Evolutionary conservation across 30 jellyfish, hydroid and myxozoan species (phyloP), one percentile per base, ranked within the genome.

Genomic region (Cassiopea andromeda): DNA sequence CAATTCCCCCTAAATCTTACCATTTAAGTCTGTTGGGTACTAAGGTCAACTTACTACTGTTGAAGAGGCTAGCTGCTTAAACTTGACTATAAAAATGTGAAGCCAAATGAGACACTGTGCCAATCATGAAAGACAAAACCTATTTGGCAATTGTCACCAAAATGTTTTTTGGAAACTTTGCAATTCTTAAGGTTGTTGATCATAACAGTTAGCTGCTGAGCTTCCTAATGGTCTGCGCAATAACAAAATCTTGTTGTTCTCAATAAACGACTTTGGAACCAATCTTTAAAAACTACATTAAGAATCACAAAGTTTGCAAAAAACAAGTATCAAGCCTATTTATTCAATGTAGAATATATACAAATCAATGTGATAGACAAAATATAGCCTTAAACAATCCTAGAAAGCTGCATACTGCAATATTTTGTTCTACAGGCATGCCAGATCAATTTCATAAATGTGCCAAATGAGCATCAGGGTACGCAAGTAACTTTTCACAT

Each of bases 271-370:
- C 73, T 4, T 14, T 17, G 8, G 68, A 14, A 58, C 15, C 43
- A 16, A 64, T 14, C 27, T 7, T 17, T 50, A 18, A 50, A 10
- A 77, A 8, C 49, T 81, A 64, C 8, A 61, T 46, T 64, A 59
- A 70, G 79, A 70, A 73, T 81, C 90, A 81, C 90, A 81, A 46
- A 68, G 80, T 81, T 81, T 73, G 48, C 82, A 81, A 81, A 81
- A 81, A 46, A 70, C 81, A 66, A 27, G 38, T 27, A 27, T 27
- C 57, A 10, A 14, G 44, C 15, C 45, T 43, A 77, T 48, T 1
- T 38, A 54, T 13, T 47, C 14, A 49, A 9, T 48, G 17, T 77
- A 15, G 27, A 15, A 9, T 75, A 19, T 47, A 44, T 27, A 18
- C 59, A 75, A 43, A 57, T 57, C 46, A 44, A 8, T 43, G 64